phyloP scores from a whole-genome alignment of 2,888 invertebrate genomes.

The Eledone cirrhosa region DNA sequence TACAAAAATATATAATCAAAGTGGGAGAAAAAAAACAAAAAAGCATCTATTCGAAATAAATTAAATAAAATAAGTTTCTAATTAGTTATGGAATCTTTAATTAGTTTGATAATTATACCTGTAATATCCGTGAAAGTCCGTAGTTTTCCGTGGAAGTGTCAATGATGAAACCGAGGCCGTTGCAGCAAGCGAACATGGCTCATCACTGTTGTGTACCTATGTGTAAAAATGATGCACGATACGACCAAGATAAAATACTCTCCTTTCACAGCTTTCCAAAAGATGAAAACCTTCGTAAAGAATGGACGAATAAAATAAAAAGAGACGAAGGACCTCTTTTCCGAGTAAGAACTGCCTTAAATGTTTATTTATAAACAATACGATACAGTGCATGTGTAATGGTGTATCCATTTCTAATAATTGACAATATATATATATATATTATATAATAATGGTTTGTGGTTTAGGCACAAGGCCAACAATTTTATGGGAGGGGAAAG shows the following conservation, averaged over 20 bases:
- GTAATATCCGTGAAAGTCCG: no score
- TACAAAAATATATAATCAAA: no score
- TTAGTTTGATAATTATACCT: no score
- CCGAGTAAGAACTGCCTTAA: not conserved
- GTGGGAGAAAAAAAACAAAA: no score
- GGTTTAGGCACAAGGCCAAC: no score
- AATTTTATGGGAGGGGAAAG: no score
- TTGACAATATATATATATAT: no score
- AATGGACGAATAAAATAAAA: conserved; percentile 20
- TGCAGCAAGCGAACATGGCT: conserved; percentile 23
- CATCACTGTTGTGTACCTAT: conserved; percentile 24
- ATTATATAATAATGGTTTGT: no score
- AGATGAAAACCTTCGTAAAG: conserved; percentile 23
- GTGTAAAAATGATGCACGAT: conserved; percentile 24
- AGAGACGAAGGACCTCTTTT: conserved; percentile 26
- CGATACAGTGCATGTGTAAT: not conserved
- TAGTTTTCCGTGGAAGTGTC: no score
- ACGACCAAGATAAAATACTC: conserved; percentile 18
- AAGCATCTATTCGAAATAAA: no score
- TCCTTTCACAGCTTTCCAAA: conserved; percentile 28
- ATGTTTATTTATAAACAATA: not conserved
- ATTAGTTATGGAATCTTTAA: no score
- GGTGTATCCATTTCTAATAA: not conserved
- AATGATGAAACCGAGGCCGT: conserved; percentile 26
- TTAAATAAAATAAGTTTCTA: no score